Conservation (phyloP, 2,113 vertebrate species). For the Cromileptes altivelis region DNA sequence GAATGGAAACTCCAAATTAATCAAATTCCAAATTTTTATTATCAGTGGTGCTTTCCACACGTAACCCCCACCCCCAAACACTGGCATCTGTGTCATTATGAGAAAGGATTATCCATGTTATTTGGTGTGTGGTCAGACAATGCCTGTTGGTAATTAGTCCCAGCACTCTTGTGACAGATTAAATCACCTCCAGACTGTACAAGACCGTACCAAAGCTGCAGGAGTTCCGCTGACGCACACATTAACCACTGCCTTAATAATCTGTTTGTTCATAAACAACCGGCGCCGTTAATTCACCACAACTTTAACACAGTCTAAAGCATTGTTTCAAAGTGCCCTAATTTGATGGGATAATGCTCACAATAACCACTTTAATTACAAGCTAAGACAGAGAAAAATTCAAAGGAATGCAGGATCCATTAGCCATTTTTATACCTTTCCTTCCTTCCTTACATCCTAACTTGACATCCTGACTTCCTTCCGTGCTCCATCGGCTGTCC, state of each 20-base stretch:
- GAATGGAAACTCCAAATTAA: conserved; percentile 11
- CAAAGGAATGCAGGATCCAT: conserved; percentile 51
- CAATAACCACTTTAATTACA: conserved; percentile 39
- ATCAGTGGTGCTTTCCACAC: background rate
- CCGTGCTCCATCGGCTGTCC: conserved; percentile 36
- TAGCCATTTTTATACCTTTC: conserved; percentile 45
- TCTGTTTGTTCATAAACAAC: conserved; percentile 47
- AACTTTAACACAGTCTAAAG: conserved; percentile 15
- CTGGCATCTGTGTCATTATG: conserved; percentile 33
- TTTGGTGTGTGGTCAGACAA: conserved; percentile 58
- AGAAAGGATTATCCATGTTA: conserved; percentile 51
- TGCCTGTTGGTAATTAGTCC: conserved; percentile 64
- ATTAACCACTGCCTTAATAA: conserved; percentile 44
- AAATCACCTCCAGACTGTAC: conserved; percentile 64
- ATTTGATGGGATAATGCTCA: conserved; percentile 27
- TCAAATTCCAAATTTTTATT: background rate
- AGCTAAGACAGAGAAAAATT: background rate
- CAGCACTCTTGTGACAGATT: conserved; percentile 61
- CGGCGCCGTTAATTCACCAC: conserved; percentile 35
- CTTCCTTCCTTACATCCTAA: conserved; percentile 66
- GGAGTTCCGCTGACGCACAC: conserved; percentile 67
- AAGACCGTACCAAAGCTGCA: conserved; percentile 64
- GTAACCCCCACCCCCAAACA: background rate
- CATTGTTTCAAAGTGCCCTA: conserved; percentile 42
- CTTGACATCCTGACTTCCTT: conserved; percentile 64